Conservation (phyloP, 2,113 vertebrate species). For the Heteronetta atricapilla region DNA sequence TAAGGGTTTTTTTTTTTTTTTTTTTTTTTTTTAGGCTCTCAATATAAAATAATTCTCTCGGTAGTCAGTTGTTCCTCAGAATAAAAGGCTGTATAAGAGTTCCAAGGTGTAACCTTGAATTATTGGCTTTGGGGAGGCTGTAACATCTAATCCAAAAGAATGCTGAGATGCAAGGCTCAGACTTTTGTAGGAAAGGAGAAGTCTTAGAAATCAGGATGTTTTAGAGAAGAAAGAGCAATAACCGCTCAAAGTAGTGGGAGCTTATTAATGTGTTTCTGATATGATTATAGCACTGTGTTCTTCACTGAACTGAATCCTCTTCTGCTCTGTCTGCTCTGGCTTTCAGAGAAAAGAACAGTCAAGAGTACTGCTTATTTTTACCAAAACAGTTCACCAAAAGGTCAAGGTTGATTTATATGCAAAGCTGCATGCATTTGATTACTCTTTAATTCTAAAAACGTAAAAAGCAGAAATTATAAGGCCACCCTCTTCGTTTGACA, state of each 20-base stretch:
- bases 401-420: constrained; percentile 71
- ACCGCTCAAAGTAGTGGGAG: constrained; percentile 5
- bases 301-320: constrained; percentile 36
- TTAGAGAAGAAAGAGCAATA: constrained; percentile 54
- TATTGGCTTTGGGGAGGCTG: constrained; percentile 40
- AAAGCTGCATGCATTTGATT: constrained; percentile 56
- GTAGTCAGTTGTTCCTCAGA: constrained; percentile 41
- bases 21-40: neutral
- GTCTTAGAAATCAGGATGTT: constrained; percentile 17
- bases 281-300: constrained; percentile 25
- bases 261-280: constrained; percentile 46
- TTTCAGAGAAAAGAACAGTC: constrained; percentile 57
- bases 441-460: constrained; percentile 62
- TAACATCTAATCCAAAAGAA: constrained; percentile 42
- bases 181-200: neutral
- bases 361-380: constrained; percentile 59
- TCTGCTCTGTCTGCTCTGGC: constrained; percentile 45
- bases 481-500: constrained; percentile 57
- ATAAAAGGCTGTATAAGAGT: constrained; percentile 25
- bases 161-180: constrained; percentile 11
- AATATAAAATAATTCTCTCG: constrained; percentile 40
- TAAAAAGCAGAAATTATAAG: constrained; percentile 67
- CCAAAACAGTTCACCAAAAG: constrained; percentile 56
- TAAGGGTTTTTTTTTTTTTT: no score
- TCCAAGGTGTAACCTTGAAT: constrained; percentile 62